phyloP scores from a whole-genome alignment of 2,888 invertebrate genomes.

The Pemphredon lugubris region DNA sequence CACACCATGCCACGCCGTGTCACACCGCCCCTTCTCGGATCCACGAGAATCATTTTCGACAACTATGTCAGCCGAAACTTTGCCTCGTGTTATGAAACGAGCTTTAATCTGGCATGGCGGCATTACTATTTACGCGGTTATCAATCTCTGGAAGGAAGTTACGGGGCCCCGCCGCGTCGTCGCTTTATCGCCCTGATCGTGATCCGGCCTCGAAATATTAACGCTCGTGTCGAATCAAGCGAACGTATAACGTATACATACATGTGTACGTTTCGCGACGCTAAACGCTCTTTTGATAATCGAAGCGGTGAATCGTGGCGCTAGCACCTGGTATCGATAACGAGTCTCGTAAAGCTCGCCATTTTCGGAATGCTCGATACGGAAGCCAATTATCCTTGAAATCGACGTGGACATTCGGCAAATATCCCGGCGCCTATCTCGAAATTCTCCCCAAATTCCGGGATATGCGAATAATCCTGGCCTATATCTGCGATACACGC shows the following conservation, averaged over 20 bases:
- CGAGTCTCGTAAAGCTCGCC: slow-evolving; percentile 1
- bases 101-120: too few species aligned
- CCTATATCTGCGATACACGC: slow-evolving; percentile 25
- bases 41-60: slow-evolving; percentile 4
- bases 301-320: neutral
- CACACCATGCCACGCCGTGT: too few species aligned
- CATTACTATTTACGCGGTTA: too few species aligned
- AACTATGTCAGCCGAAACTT: neutral
- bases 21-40: too few species aligned
- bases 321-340: slow-evolving; percentile 22
- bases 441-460: slow-evolving; percentile 8
- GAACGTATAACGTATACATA: too few species aligned
- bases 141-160: too few species aligned
- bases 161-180: too few species aligned
- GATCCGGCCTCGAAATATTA: too few species aligned
- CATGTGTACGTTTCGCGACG: too few species aligned
- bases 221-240: too few species aligned
- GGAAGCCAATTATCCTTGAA: slow-evolving; percentile 32
- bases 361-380: slow-evolving; percentile 13
- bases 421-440: slow-evolving; percentile 20
- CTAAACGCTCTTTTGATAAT: neutral
- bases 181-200: too few species aligned
- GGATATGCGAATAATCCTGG: slow-evolving; percentile 38
- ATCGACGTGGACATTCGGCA: slow-evolving; percentile 3
- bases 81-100: too few species aligned